These are phyloP conservation scores for Graphium colonna DNA, from an alignment of 2,888 invertebrate species.

Conservation along the genomic window DNA sequence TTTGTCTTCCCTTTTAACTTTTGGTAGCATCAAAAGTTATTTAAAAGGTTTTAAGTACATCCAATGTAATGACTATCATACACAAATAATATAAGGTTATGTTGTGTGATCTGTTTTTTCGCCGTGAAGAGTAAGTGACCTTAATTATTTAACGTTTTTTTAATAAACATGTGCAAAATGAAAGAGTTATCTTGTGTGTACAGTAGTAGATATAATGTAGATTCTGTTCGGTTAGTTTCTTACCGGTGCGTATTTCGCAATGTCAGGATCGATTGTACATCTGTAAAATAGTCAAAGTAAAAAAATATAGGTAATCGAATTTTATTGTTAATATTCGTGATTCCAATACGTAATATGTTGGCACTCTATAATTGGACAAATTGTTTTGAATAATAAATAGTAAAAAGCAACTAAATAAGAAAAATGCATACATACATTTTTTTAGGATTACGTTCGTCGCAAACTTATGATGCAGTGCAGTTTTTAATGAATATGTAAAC, in stretches of 20 bases:
- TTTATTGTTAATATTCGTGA: not conserved
- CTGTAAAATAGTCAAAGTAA: not conserved
- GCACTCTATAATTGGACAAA: no score
- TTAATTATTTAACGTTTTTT: slow-evolving; percentile 29
- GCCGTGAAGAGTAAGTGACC: slow-evolving; percentile 54
- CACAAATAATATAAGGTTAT: slow-evolving; percentile 58
- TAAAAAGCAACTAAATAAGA: no score
- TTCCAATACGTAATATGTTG: no score
- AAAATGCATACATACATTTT: no score
- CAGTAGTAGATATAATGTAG: not conserved
- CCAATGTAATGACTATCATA: slow-evolving; percentile 33
- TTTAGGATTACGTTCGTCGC: no score
- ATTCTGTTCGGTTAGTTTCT: not conserved
- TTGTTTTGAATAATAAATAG: no score
- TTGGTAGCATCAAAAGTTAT: not conserved
- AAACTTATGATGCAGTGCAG: no score
- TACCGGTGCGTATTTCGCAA: slow-evolving; percentile 13
- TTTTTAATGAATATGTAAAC: no score
- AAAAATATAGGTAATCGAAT: not conserved
- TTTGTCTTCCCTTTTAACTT: not conserved
- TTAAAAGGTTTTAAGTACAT: not conserved
- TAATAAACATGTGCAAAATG: not conserved
- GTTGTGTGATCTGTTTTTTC: slow-evolving; percentile 54
- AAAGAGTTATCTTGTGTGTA: not conserved
- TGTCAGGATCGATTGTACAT: slow-evolving; percentile 5